Evolutionary conservation across 2,888 invertebrate genomes (phyloP).

Genomic region (Caenorhabditis afra): DNA sequence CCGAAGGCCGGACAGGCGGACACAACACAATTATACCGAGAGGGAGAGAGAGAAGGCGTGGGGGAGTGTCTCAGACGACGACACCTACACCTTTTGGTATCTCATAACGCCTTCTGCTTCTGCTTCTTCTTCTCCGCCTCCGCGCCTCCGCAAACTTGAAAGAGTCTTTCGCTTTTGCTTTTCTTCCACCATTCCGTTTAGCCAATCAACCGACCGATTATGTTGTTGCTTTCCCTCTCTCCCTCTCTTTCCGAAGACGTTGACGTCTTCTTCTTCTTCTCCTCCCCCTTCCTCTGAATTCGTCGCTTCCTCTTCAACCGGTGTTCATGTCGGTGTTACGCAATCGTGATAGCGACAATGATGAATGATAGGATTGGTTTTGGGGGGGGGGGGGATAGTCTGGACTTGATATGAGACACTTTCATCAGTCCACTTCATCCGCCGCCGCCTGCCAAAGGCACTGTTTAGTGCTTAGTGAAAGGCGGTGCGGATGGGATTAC

Average conservation of each 20-base stretch:
- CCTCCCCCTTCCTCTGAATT: background rate
- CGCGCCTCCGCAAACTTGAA: constrained; percentile 28
- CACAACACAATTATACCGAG: constrained; percentile 34
- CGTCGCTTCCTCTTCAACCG: constrained; percentile 18
- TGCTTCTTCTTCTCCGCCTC: background rate
- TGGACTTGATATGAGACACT: constrained; percentile 41
- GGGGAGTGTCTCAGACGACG: background rate
- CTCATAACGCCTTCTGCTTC: constrained; percentile 14
- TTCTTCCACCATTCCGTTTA: constrained; percentile 36
- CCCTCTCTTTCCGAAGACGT: constrained; percentile 5
- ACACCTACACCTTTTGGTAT: constrained; percentile 17
- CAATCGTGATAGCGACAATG: constrained; percentile 19
- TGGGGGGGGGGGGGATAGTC: too few relatives aligned
- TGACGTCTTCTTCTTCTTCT: background rate
- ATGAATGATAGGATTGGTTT: background rate
- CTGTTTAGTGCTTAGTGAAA: too few relatives aligned
- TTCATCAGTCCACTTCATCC: background rate
- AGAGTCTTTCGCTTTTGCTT: constrained; percentile 9
- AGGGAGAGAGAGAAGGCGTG: too few relatives aligned
- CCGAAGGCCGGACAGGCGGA: constrained; percentile 17
- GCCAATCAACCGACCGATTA: constrained; percentile 56
- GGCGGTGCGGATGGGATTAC: constrained; percentile 5
- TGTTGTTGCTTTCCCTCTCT: constrained; percentile 35
- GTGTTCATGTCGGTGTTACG: constrained; percentile 54
- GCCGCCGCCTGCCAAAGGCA: too few relatives aligned